These are phyloP conservation scores for Caerostris extrusa DNA, from an alignment of 1,140 invertebrate genomes.

Conservation along the genomic window DNA sequence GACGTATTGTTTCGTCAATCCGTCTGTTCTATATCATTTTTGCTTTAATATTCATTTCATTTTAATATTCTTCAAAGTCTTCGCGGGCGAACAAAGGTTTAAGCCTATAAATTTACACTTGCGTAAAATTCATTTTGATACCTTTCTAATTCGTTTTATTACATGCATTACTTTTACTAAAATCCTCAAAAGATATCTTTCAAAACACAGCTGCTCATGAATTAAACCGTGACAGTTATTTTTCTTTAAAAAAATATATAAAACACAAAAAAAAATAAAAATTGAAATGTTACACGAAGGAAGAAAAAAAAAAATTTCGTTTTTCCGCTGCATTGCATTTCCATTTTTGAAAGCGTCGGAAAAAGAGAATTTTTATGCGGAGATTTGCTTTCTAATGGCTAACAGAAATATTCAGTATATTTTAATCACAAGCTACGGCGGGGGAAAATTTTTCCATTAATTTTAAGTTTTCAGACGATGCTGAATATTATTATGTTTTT, in stretches of 20 bases:
- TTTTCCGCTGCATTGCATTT: slow-evolving; percentile 74
- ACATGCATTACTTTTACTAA: slow-evolving; percentile 44
- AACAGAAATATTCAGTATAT: slow-evolving; percentile 73
- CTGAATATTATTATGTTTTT: slow-evolving; percentile 63
- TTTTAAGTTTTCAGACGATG: slow-evolving; percentile 73
- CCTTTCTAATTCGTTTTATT: slow-evolving; percentile 63
- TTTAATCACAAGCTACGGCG: slow-evolving; percentile 73
- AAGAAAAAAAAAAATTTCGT: slow-evolving; percentile 56
- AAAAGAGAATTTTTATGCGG: slow-evolving; percentile 66
- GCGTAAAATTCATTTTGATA: slow-evolving; percentile 63
- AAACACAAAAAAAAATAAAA: slow-evolving; percentile 54
- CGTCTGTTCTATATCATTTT: slow-evolving; percentile 36
- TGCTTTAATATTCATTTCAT: slow-evolving; percentile 36
- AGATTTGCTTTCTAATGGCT: slow-evolving; percentile 75
- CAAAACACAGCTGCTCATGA: slow-evolving; percentile 73
- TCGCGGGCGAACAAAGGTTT: neutral
- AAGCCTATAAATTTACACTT: slow-evolving; percentile 68
- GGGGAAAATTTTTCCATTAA: slow-evolving; percentile 76
- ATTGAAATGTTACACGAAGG: slow-evolving; percentile 57
- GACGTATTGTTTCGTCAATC: neutral
- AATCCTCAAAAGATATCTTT: slow-evolving; percentile 70
- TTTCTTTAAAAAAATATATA: slow-evolving; percentile 32
- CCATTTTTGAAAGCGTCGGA: slow-evolving; percentile 65
- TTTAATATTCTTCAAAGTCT: slow-evolving; percentile 33
- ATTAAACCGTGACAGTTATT: slow-evolving; percentile 72